Evolutionary conservation across 2,888 invertebrate species (phyloP), one percentile per base, ranked within the genome.

Genomic region (Perdita meconis): DNA sequence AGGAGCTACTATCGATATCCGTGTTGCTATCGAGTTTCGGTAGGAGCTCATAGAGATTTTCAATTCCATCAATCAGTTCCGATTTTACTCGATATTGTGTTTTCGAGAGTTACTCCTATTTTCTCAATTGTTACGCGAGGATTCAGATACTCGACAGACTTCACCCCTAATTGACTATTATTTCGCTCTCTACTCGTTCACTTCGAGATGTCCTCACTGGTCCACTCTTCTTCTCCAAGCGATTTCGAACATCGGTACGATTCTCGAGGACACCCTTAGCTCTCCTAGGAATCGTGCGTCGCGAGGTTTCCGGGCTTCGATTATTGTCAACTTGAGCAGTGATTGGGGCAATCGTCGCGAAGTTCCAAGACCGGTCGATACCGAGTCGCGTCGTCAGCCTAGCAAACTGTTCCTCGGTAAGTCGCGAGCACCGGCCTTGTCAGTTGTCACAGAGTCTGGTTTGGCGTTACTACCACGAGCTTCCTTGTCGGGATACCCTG

Each of bases 251-350:
- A 47, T 42, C 59, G n/a, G 42, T 2, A 4, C 30, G 12, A 8
- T 8, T 19, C 10, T n/a, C 30, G 5, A 22, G 26, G 2, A 30
- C 38, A 12, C 10, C 10, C 19, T 53, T 34, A 24, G 24, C 13
- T 53, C 13, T 30, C 0, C 6, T 8, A 0, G 40, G 22, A 38
- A 40, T 24, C 38, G 26, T 2, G 22, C 2, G 19, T 30, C 24
- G 53, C 66, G 68, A 69, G 56, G 47, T 55, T 44, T 47, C 24
- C 5, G 38, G 24, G 10, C 19, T 5, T 66, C 44, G 40, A 16
- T 84, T 84, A 84, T 84, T 84, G 84, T 84, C 84, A 59, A 59
- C 57, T 78, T 42, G 73, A 82, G 78, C 82, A 78, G 75, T 76
- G 75, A 66, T 80, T 40, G 61, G 34, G 12, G 40, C 22, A 30